Evolutionary conservation across 2,113 vertebrate genomes (phyloP), one percentile per base, ranked within the genome.

Genomic region (Pristiophorus japonicus): DNA sequence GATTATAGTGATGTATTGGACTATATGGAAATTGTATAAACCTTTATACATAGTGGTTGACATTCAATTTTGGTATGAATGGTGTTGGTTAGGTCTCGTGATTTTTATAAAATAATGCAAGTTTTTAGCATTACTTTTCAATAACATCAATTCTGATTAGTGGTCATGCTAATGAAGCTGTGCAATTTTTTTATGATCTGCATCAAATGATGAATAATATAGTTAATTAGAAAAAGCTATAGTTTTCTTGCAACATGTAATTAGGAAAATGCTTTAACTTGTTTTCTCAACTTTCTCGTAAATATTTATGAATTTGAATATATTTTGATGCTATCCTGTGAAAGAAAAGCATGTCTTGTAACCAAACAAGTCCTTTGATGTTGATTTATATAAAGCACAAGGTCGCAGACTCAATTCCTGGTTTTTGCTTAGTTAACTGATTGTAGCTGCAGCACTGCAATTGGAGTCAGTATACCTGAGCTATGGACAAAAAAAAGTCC

Each of bases 161-260:
- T 59, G 22, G 90, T 20, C 62, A n/a, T 18, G 45, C 18, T 47
- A 92, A 65, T 92, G 10, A 65, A 94, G 38, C 38, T 65, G 90
- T 93, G 47, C 16, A 63, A 6, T 66, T 27, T 92, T 92, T 90
- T 81, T 81, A 90, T 67, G n/a, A 93, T 93, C 51, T 88, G 11
- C 59, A 92, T 51, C 27, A 94, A 51, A 94, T 94, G 27, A 51
- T 70, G 65, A 94, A 45, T 94, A 63, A 38, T 91, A 38, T 6
- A 63, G 30, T 62, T 63, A 10, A 34, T 67, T 6, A 24, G 38
- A 0, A 51, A 73, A 94, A 45, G 3, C 27, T n/a, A 27, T 22
- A 2, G 3, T 70, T 94, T 30, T 45, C 27, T 73, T 94, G 0
- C 22, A 47, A 45, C 62, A 94, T 70, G 38, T 47, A 65, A 65